Conservation (phyloP, 2,888 invertebrate genomes). For the Plebejus anna region DNA sequence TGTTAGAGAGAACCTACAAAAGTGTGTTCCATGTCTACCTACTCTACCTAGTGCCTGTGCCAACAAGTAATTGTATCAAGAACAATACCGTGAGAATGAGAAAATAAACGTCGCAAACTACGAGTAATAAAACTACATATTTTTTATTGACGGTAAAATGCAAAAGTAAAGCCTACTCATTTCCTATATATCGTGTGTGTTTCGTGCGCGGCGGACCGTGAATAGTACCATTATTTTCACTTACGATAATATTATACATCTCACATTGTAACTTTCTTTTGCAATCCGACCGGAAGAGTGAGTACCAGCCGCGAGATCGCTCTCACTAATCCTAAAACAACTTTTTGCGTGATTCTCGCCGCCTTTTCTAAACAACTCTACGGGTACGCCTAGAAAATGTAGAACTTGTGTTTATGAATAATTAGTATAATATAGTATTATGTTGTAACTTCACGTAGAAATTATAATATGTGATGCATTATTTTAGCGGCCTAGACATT, state of each 20-base stretch:
- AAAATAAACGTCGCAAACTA: neutral
- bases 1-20: neutral
- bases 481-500: too few species aligned
- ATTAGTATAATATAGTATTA: neutral
- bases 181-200: conserved; percentile 32
- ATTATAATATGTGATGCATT: too few species aligned
- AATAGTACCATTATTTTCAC: conserved; percentile 41
- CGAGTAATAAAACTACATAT: neutral
- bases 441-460: neutral
- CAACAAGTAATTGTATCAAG: neutral
- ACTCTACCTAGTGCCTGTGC: neutral
- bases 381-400: neutral
- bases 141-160: neutral
- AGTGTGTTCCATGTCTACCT: neutral
- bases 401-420: neutral
- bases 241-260: conserved; percentile 37
- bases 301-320: conserved; percentile 19
- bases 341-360: neutral
- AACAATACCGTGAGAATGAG: neutral
- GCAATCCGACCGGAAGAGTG: conserved; percentile 32
- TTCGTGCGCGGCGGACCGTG: conserved; percentile 37
- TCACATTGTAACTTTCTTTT: conserved; percentile 40
- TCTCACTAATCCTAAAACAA: conserved; percentile 30
- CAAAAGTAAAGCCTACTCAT: neutral
- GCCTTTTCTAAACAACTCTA: conserved; percentile 4